Percentiles rank a stretch among this genome's conserved stretches.
These are phyloP conservation scores for Chymomyza caudatula DNA, from an alignment of 2,888 invertebrate species.

Conservation along the genomic window DNA sequence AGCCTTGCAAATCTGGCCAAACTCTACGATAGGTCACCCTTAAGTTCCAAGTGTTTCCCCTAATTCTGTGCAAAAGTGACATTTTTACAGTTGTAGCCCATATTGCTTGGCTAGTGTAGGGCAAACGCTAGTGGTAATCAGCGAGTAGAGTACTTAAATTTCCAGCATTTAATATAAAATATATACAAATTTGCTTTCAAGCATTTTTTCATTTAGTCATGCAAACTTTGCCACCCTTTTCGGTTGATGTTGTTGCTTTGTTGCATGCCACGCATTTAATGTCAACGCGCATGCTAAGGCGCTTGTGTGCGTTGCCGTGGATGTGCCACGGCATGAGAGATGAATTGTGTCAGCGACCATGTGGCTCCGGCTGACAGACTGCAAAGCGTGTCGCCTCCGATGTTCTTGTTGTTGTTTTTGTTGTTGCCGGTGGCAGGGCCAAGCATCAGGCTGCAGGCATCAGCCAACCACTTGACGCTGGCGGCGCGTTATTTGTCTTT, in stretches of 20 bases:
- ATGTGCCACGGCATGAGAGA: not conserved
- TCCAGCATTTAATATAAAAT: constrained; percentile 19
- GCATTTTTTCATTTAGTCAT: constrained; percentile 17
- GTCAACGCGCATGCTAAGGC: not conserved
- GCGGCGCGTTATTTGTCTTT: constrained; percentile 65
- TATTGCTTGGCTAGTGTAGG: too few species aligned
- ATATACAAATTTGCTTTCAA: constrained; percentile 4
- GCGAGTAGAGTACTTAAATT: constrained; percentile 18
- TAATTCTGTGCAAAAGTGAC: too few species aligned
- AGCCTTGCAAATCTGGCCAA: too few species aligned
- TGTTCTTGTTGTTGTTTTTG: not conserved
- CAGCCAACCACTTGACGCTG: constrained; percentile 44
- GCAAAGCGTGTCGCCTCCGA: constrained; percentile 29
- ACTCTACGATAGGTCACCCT: too few species aligned
- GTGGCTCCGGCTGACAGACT: constrained; percentile 27
- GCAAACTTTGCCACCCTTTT: not conserved
- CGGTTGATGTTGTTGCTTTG: not conserved
- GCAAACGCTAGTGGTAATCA: constrained; percentile 31
- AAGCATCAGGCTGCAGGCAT: not conserved
- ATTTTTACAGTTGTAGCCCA: too few species aligned
- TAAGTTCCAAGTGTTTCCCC: too few species aligned
- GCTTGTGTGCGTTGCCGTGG: not conserved
- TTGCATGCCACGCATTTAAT: not conserved
- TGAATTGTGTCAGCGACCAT: constrained; percentile 60
- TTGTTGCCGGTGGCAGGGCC: not conserved